These are phyloP conservation scores for Flexamia atlantica DNA, from an alignment of 2,888 invertebrate genomes.

Conservation along the genomic window DNA sequence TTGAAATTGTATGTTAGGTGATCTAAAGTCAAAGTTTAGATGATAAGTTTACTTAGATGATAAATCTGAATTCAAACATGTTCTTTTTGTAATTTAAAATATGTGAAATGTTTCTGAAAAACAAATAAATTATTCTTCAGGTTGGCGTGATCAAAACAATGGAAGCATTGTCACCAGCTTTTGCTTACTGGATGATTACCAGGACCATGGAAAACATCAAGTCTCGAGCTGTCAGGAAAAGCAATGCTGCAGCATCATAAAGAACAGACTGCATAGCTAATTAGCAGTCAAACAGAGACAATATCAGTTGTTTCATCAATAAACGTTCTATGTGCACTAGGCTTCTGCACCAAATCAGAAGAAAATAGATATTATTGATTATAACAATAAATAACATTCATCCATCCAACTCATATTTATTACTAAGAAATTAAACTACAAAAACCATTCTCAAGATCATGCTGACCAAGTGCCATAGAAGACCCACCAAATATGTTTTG, in stretches of 20 bases:
- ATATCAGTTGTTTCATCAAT: neutral
- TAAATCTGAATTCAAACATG: no score
- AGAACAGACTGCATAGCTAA: neutral
- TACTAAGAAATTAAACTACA: neutral
- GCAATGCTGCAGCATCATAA: conserved; percentile 51
- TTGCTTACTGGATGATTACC: conserved; percentile 81
- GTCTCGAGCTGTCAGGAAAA: conserved; percentile 78
- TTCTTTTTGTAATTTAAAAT: no score
- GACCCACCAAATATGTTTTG: conserved; percentile 7
- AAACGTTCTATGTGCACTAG: neutral
- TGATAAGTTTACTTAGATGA: no score
- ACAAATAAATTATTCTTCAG: conserved; percentile 64
- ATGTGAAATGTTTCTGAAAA: no score
- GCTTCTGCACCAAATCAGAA: neutral
- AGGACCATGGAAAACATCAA: conserved; percentile 83
- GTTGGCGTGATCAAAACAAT: conserved; percentile 73
- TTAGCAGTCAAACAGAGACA: neutral
- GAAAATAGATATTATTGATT: neutral
- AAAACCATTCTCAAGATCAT: conserved; percentile 9
- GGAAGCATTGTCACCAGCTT: conserved; percentile 76
- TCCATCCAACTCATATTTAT: neutral
- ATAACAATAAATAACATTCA: no score
- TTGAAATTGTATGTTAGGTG: no score
- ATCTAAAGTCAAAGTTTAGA: no score
- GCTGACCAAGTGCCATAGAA: neutral